phyloP scores from a whole-genome alignment of 37 sponge, comb jelly and placozoan genomes.

The Bolinopsis microptera region DNA sequence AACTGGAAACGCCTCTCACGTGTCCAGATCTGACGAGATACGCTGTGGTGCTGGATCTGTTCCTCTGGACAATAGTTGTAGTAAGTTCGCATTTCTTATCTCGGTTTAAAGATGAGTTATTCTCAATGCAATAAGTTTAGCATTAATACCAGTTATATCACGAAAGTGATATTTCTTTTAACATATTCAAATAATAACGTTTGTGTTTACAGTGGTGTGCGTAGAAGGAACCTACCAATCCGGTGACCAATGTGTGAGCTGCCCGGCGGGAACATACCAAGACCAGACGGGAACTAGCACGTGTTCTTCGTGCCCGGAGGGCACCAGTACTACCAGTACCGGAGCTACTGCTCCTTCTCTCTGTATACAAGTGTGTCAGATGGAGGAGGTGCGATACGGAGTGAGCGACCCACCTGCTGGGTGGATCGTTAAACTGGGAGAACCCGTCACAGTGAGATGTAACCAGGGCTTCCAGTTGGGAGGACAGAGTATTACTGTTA shows the following conservation, averaged over 20 bases:
- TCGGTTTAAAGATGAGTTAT: too few relatives aligned
- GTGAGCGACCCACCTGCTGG: background rate
- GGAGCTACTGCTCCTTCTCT: background rate
- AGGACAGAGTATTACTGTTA: background rate
- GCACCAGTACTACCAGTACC: background rate
- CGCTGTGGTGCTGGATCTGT: background rate
- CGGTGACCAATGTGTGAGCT: background rate
- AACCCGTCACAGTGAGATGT: background rate
- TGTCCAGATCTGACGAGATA: background rate
- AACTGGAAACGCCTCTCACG: background rate
- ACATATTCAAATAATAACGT: too few relatives aligned
- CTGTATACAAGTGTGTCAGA: background rate
- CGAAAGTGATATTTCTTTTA: too few relatives aligned
- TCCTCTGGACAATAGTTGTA: background rate
- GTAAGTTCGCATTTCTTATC: too few relatives aligned
- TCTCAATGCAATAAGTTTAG: too few relatives aligned
- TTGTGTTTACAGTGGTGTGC: background rate
- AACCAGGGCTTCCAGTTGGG: background rate
- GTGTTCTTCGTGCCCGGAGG: background rate
- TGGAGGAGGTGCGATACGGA: background rate
- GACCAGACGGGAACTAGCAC: background rate
- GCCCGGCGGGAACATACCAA: constrained; percentile 9
- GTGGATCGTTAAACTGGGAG: background rate
- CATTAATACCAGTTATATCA: too few relatives aligned
- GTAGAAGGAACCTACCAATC: background rate